A percentile compares a stretch with the other conserved stretches of the same genome.
Conservation (phyloP, 2,113 vertebrate species). For the Camelus bactrianus region DNA sequence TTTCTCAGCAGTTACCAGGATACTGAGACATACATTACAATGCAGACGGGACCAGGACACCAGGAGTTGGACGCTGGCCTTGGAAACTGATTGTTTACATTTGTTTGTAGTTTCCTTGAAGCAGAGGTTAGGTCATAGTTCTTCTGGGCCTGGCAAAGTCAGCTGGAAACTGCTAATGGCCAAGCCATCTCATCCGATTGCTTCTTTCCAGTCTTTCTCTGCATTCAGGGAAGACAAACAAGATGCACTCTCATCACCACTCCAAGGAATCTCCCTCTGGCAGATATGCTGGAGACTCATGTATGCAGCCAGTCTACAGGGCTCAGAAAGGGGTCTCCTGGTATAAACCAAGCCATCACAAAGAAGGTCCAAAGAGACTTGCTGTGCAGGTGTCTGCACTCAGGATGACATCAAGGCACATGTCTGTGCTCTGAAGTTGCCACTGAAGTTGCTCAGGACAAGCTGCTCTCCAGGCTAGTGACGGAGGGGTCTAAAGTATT, state of each 20-base stretch:
- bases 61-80: constrained; percentile 64
- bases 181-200: constrained; percentile 19
- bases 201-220: constrained; percentile 61
- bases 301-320: too few species aligned
- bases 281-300: neutral
- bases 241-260: constrained; percentile 18
- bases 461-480: neutral
- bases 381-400: constrained; percentile 19
- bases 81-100: constrained; percentile 80
- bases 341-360: neutral
- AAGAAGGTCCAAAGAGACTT: neutral
- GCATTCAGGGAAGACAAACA: constrained; percentile 12
- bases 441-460: neutral
- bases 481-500: neutral
- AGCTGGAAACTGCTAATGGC: constrained; percentile 62
- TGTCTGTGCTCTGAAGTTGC: neutral
- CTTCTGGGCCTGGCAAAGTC: constrained; percentile 65
- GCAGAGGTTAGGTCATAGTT: constrained; percentile 80
- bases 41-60: constrained; percentile 58
- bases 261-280: neutral
- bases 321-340: neutral
- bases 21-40: constrained; percentile 71
- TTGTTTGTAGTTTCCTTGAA: constrained; percentile 76
- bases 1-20: constrained; percentile 69
- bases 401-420: neutral